Percentiles rank a stretch among this genome's conserved stretches.
Evolutionary conservation across 2,888 invertebrate species (phyloP).

Genomic region (Cataglyphis cursor): DNA sequence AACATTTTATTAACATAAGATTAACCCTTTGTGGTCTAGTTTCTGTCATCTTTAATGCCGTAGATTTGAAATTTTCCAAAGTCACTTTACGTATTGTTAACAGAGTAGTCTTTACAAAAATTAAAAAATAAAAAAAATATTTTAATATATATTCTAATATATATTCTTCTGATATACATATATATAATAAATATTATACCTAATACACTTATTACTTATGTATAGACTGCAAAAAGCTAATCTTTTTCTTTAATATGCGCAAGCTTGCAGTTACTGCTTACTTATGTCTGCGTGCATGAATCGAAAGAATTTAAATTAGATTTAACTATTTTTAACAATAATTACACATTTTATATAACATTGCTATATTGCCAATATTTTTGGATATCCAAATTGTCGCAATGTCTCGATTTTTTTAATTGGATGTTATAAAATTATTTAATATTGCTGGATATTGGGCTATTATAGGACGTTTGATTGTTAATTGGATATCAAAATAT

Average conservation of each 20-base stretch:
- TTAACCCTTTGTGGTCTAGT: constrained; percentile 8
- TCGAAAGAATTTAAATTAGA: neutral
- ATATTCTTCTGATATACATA: neutral
- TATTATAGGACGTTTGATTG: neutral
- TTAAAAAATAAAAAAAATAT: neutral
- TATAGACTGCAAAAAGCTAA: neutral
- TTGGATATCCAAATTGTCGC: neutral
- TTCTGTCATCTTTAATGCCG: neutral
- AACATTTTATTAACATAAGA: constrained; percentile 9
- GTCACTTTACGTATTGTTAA: neutral
- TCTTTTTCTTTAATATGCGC: constrained; percentile 16
- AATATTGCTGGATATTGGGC: too few species aligned
- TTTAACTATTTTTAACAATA: constrained; percentile 15
- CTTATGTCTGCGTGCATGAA: constrained; percentile 24
- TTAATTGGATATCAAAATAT: neutral
- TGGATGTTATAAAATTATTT: neutral
- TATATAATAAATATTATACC: neutral
- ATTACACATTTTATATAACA: neutral
- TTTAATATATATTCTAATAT: constrained; percentile 13
- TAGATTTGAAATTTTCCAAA: neutral
- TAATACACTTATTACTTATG: neutral
- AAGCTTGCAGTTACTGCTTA: constrained; percentile 24
- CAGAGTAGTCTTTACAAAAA: neutral
- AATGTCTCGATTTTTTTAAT: neutral
- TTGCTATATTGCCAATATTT: neutral